These are phyloP conservation scores for Odocoileus virginianus DNA, from an alignment of 2,113 vertebrate species.

Conservation along the genomic window DNA sequence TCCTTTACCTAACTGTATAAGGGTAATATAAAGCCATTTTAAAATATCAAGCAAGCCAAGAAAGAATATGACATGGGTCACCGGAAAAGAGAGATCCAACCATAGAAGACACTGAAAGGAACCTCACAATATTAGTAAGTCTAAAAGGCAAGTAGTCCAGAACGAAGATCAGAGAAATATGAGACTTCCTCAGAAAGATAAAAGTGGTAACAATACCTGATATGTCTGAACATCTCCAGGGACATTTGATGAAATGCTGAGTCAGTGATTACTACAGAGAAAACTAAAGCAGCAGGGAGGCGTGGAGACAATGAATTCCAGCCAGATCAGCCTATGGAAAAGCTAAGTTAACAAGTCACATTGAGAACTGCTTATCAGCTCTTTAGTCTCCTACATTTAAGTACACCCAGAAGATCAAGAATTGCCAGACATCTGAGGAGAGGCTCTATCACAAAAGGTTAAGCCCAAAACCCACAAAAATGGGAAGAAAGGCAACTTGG, in stretches of 20 bases:
- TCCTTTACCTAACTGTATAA: not conserved
- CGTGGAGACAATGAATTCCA: not conserved
- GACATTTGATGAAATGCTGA: not conserved
- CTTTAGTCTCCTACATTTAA: not conserved
- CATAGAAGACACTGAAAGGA: not conserved
- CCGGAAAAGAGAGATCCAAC: not conserved
- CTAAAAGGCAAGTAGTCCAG: not conserved
- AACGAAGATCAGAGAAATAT: not conserved
- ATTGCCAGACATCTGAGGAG: not conserved
- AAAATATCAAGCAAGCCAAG: conserved; percentile 16
- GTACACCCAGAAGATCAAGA: not conserved
- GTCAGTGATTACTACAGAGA: not conserved
- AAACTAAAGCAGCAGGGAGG: not conserved
- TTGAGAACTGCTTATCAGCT: not conserved
- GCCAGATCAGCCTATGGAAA: not conserved
- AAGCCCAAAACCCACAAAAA: not conserved
- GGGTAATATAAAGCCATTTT: not conserved
- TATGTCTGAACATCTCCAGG: not conserved
- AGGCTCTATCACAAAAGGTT: not conserved
- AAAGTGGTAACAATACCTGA: not conserved
- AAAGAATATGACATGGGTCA: not conserved
- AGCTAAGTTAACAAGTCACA: not conserved
- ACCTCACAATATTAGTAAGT: not conserved
- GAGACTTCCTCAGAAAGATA: not conserved
- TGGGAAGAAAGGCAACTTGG: not conserved